phyloP scores from a whole-genome alignment of 2,888 invertebrate genomes.

The Alcis repandata region DNA sequence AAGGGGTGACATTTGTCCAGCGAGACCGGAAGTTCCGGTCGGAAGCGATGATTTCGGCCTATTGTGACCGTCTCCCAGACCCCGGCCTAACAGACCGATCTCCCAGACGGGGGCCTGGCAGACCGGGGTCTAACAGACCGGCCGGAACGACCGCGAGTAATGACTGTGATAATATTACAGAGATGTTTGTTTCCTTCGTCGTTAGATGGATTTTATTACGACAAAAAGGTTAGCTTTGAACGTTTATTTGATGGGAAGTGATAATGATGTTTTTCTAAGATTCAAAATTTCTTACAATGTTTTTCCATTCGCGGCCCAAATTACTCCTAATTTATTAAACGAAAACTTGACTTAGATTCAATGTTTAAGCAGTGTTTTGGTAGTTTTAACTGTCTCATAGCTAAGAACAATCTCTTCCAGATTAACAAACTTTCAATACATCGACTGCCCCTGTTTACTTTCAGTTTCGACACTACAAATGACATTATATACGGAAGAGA shows the following conservation, averaged over 20 bases:
- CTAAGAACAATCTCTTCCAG: no score
- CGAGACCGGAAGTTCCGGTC: slow-evolving; percentile 51
- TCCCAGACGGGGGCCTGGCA: slow-evolving; percentile 60
- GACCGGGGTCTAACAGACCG: slow-evolving; percentile 49
- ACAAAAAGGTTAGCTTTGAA: slow-evolving; percentile 12
- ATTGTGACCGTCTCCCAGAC: slow-evolving; percentile 48
- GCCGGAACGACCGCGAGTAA: slow-evolving; percentile 51
- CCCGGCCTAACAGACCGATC: slow-evolving; percentile 49
- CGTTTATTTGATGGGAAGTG: slow-evolving; percentile 15
- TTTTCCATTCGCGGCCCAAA: background rate
- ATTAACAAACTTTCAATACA: no score
- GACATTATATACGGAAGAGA: no score
- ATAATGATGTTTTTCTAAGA: background rate
- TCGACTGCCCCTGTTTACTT: no score
- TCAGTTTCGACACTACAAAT: no score
- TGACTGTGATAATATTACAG: slow-evolving; percentile 51
- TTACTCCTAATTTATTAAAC: no score
- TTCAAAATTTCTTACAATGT: background rate
- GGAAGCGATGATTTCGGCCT: slow-evolving; percentile 25
- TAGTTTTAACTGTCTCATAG: no score
- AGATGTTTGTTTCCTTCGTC: slow-evolving; percentile 40
- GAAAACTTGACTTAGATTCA: no score
- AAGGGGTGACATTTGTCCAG: slow-evolving; percentile 50
- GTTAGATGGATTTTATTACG: slow-evolving; percentile 24
- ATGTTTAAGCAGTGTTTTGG: no score